Percentiles rank a stretch among this genome's conserved stretches.
These are phyloP conservation scores for Deilephila porcellus DNA, from an alignment of 2,888 invertebrate genomes.

Conservation along the genomic window DNA sequence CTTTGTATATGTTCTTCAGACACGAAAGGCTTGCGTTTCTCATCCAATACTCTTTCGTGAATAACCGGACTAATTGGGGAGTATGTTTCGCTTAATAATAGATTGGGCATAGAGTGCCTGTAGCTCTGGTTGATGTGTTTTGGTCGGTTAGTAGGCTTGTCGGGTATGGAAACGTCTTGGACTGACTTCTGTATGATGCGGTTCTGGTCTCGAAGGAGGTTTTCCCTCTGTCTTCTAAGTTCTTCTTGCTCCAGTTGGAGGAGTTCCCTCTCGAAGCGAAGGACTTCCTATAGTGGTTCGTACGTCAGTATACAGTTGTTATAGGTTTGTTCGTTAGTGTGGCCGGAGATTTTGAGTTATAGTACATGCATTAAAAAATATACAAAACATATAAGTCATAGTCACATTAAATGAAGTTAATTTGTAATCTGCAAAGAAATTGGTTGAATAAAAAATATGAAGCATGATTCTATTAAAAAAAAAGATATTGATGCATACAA, in stretches of 20 bases:
- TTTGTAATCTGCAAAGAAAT: background rate
- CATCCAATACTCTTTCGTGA: constrained; percentile 61
- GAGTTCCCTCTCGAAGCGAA: constrained; percentile 91
- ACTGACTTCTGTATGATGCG: constrained; percentile 86
- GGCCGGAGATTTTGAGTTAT: constrained; percentile 8
- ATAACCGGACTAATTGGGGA: constrained; percentile 53
- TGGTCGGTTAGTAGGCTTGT: constrained; percentile 64
- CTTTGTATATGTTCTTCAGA: constrained; percentile 79
- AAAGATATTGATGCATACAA: background rate
- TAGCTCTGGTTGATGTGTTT: constrained; percentile 60
- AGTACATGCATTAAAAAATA: too few relatives aligned
- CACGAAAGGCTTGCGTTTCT: constrained; percentile 75
- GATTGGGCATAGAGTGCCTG: constrained; percentile 81
- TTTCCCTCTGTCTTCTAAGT: constrained; percentile 89
- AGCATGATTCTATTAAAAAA: too few relatives aligned
- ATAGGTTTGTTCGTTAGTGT: background rate
- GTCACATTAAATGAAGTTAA: too few relatives aligned
- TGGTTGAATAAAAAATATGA: background rate
- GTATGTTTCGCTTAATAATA: constrained; percentile 68
- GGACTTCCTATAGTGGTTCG: constrained; percentile 83
- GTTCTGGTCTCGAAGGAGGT: constrained; percentile 88
- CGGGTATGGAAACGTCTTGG: constrained; percentile 84
- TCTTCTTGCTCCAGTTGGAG: constrained; percentile 92
- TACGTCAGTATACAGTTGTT: constrained; percentile 5
- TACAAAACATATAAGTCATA: too few relatives aligned